Conservation (phyloP, 1,140 invertebrate genomes). For the Brachionus angularis region DNA sequence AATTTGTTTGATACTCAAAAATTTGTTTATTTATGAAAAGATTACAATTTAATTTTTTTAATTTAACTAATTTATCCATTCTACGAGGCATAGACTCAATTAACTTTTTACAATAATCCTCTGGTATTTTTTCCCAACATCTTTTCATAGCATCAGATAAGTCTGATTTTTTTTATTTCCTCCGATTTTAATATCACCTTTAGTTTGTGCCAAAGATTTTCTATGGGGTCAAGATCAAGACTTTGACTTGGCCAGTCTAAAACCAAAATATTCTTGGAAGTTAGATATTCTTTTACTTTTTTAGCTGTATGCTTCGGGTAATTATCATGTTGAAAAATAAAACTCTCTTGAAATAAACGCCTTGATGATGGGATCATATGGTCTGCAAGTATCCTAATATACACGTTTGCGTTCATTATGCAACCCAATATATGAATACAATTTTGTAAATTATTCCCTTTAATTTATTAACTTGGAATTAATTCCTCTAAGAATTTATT, state of each 20-base stretch:
- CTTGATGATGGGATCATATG: no score
- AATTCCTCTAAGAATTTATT: no score
- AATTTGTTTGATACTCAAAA: no score
- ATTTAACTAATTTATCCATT: background rate
- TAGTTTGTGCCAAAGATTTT: slow-evolving; percentile 18
- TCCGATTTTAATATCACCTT: background rate
- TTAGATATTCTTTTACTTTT: background rate
- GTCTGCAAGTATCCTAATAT: no score
- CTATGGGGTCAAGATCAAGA: slow-evolving; percentile 33
- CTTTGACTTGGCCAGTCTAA: background rate
- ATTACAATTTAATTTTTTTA: no score
- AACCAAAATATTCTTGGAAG: background rate
- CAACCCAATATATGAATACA: no score
- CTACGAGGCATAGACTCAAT: background rate
- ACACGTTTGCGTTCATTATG: no score
- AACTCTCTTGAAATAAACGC: no score
- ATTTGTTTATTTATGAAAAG: no score
- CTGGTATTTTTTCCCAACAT: background rate
- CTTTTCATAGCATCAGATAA: background rate
- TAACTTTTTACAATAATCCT: background rate
- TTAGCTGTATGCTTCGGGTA: slow-evolving; percentile 13
- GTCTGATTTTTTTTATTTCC: background rate
- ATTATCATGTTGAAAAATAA: slow-evolving; percentile 39
- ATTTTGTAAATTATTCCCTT: no score
- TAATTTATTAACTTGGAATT: no score